phyloP scores from a whole-genome alignment of 2,888 invertebrate species.

The Acronicta aceris region DNA sequence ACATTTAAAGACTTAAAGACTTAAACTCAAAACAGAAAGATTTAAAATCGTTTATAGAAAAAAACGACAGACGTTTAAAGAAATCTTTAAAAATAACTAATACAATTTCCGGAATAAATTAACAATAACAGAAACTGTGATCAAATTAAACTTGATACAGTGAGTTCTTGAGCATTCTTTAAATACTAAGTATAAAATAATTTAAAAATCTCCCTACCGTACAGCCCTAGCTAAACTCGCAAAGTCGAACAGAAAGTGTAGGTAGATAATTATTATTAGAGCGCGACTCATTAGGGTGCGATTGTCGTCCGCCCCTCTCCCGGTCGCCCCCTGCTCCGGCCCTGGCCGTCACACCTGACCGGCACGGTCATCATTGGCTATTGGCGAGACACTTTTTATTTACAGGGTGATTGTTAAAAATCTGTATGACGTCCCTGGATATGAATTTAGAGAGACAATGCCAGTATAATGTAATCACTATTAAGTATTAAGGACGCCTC shows the following conservation, averaged over 20 bases:
- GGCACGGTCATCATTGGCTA: constrained; percentile 78
- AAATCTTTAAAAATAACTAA: too few relatives aligned
- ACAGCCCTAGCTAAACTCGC: constrained; percentile 77
- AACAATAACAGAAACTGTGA: constrained; percentile 1
- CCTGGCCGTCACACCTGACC: constrained; percentile 75
- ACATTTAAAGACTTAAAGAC: too few relatives aligned
- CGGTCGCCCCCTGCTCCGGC: constrained; percentile 24
- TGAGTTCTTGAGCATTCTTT: background rate
- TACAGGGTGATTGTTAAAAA: constrained; percentile 62
- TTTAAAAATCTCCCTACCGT: constrained; percentile 6
- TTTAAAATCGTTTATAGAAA: too few relatives aligned
- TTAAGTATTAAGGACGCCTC: too few relatives aligned
- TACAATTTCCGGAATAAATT: background rate
- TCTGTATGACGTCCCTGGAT: too few relatives aligned
- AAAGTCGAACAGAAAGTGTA: constrained; percentile 84
- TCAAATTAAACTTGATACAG: background rate
- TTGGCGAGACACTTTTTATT: constrained; percentile 72
- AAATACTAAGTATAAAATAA: background rate
- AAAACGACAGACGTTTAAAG: too few relatives aligned
- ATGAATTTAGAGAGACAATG: too few relatives aligned
- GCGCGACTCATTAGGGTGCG: constrained; percentile 85
- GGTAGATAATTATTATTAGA: constrained; percentile 88
- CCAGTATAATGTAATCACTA: too few relatives aligned
- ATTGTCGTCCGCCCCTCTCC: constrained; percentile 75
- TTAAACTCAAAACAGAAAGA: too few relatives aligned